Evolutionary conservation across 2,797 vertebrate species (phyloP), one percentile per base, ranked within the genome.

Genomic region (Bucorvus abyssinicus): DNA sequence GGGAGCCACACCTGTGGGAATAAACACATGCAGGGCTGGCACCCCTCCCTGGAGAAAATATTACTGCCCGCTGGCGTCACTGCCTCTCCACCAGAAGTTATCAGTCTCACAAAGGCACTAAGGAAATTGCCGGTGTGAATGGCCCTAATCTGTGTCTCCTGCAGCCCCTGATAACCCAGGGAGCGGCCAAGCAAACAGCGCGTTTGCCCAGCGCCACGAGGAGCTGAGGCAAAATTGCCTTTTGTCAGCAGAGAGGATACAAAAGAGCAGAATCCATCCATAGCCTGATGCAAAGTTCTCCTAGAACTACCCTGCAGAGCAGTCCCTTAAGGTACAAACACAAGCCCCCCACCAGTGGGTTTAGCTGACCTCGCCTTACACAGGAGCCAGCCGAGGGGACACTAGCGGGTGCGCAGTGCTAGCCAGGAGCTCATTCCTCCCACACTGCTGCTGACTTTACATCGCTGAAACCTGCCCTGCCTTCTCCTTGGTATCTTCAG

Each of bases 121-220:
- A 89, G 94, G 94, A 97, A 95, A 15, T 71, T 34, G 67, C 70
- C 26, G 26, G 94, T 83, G 92, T 92, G 93, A 97, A 95, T 80
- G 81, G 94, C 81, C 74, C 71, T 84, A 94, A 92, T 95, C 93
- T 90, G 81, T 88, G 70, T 3, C 92, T 88, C 13, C 77, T 47
- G 70, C 36, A 20, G 75, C 23, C 34, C 45, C 84, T 42, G 92
- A 95, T 94, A 95, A 95, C 80, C 59, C 1, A 0, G 30, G 92
- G 67, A 79, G 68, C 0, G 14, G 70, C 67, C 4, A 1, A 63
- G 36, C 83, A 69, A 81, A 86, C 65, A 27, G 15, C 3, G 2
- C 1, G 5, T 61, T 71, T 3, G 6, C 26, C 56, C 83, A 77
- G 79, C 4, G 2, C 44, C 65, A 2, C 1, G 1, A 47, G 59